Conservation (phyloP, 2,797 vertebrate genomes). For the Crotalus adamanteus region DNA sequence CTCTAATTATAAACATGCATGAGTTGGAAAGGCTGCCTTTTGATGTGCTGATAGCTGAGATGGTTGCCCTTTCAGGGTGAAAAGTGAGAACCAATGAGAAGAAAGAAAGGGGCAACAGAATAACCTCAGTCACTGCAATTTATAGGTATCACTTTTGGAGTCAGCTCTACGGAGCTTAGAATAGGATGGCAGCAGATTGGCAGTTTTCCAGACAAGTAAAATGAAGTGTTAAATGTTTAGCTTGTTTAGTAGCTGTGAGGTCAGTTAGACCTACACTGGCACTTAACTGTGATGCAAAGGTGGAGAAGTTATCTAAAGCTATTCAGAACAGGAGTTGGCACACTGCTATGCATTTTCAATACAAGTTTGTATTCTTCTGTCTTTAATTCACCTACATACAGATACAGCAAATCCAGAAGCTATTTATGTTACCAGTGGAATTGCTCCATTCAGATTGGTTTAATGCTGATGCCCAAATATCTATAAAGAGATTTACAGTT, state of each 20-base stretch:
- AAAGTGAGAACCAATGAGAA: background rate
- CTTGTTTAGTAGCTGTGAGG: background rate
- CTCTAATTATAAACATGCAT: background rate
- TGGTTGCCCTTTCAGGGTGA: conserved; percentile 10
- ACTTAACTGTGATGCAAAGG: background rate
- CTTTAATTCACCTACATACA: background rate
- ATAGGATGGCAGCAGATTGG: background rate
- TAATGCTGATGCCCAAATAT: background rate
- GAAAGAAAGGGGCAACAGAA: background rate
- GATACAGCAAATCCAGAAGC: background rate
- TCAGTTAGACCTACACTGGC: background rate
- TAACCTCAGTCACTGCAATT: background rate
- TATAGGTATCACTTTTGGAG: no score
- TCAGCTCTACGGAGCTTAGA: background rate
- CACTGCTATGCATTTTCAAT: background rate
- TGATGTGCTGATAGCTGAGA: background rate
- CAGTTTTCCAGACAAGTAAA: background rate
- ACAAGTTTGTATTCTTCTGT: background rate
- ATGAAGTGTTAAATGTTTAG: background rate
- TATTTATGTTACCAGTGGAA: background rate
- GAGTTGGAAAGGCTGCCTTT: background rate
- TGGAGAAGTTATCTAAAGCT: background rate
- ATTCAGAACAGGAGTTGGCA: background rate
- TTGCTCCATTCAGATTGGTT: background rate
- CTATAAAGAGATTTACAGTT: background rate